Evolutionary conservation across 2,797 vertebrate genomes (phyloP).

Genomic region (Hoplostethus atlanticus): DNA sequence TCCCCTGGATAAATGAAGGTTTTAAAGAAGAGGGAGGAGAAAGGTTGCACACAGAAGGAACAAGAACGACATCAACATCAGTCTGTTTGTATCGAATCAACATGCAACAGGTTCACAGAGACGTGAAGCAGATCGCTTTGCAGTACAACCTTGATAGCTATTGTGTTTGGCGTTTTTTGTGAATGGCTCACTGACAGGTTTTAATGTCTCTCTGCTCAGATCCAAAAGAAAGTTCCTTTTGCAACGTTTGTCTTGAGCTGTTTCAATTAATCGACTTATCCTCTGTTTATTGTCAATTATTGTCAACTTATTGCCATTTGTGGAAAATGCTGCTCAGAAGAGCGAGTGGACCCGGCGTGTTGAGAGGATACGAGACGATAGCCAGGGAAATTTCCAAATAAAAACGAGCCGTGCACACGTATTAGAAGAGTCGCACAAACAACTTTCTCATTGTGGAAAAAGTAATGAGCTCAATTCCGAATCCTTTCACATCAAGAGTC

Average conservation of each 20-base stretch:
- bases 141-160: slow-evolving; percentile 30
- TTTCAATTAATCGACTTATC: slow-evolving; percentile 66
- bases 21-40: slow-evolving; percentile 20
- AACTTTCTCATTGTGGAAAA: slow-evolving; percentile 81
- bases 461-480: slow-evolving; percentile 68
- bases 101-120: slow-evolving; percentile 25
- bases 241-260: slow-evolving; percentile 58
- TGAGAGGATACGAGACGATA: slow-evolving; percentile 54
- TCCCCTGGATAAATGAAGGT: neutral
- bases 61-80: slow-evolving; percentile 2
- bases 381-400: slow-evolving; percentile 80
- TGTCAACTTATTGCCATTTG: slow-evolving; percentile 53
- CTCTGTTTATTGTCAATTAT: slow-evolving; percentile 70
- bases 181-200: slow-evolving; percentile 6
- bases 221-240: slow-evolving; percentile 41
- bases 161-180: slow-evolving; percentile 8
- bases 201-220: slow-evolving; percentile 15
- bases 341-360: slow-evolving; percentile 26
- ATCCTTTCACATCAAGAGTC: slow-evolving; percentile 61
- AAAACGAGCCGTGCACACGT: slow-evolving; percentile 61
- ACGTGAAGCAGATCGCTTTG: slow-evolving; percentile 30
- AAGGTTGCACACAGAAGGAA: slow-evolving; percentile 9
- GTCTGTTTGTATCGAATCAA: slow-evolving; percentile 13
- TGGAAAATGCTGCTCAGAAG: slow-evolving; percentile 64
- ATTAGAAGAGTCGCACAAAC: slow-evolving; percentile 77